A percentile compares a stretch with the other conserved stretches of the same genome.
These are phyloP conservation scores for Pomatostomus ruficeps DNA, from an alignment of 2,113 vertebrate species.

Conservation along the genomic window DNA sequence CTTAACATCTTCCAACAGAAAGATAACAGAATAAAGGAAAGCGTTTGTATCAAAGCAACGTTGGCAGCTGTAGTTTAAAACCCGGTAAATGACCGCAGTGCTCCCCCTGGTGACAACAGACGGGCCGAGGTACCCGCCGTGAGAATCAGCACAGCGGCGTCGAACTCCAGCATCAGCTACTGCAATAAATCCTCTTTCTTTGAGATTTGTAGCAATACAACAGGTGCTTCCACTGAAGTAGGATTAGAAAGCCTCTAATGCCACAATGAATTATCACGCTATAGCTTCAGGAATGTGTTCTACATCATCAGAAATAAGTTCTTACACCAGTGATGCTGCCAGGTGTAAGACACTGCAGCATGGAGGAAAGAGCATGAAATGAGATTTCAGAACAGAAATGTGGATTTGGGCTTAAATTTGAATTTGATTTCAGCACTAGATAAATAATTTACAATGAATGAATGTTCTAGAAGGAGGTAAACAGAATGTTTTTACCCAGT, in stretches of 20 bases:
- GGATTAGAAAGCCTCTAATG: not conserved
- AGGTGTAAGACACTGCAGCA: not conserved
- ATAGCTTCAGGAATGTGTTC: not conserved
- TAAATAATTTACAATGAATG: not conserved
- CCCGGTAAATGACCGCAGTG: not conserved
- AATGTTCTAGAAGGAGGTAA: not conserved
- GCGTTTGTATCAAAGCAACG: accelerated
- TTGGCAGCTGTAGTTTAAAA: not conserved
- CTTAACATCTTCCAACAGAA: not conserved
- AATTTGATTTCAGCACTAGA: not conserved
- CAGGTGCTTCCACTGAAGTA: not conserved
- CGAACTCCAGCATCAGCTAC: not conserved
- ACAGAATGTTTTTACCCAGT: not conserved
- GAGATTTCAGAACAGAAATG: not conserved
- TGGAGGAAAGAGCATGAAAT: not conserved
- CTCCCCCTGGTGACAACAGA: conserved; percentile 49
- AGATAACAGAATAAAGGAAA: not conserved
- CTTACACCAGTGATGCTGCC: not conserved
- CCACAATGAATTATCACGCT: not conserved
- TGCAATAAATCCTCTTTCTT: not conserved
- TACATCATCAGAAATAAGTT: not conserved
- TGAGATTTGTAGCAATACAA: not conserved
- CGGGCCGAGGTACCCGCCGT: not conserved
- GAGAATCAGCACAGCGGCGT: accelerated
- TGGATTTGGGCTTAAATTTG: not conserved